These are phyloP conservation scores for Aproaerema taeniolella DNA, from an alignment of 2,888 invertebrate genomes.

Conservation along the genomic window DNA sequence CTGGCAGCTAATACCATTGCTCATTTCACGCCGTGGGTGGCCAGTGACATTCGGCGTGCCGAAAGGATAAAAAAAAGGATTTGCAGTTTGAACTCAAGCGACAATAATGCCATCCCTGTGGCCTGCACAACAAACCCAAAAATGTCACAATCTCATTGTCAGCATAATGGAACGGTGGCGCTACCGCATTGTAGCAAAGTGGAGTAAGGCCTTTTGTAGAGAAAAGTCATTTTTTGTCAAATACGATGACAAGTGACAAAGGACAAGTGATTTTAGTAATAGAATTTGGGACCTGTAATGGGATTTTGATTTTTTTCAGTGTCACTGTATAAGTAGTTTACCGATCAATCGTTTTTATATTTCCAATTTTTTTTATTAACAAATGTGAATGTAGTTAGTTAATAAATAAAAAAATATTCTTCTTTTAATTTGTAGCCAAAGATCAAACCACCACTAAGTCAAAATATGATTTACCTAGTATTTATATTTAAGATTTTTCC, in stretches of 20 bases:
- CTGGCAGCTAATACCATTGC: constrained; percentile 39
- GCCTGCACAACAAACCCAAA: constrained; percentile 41
- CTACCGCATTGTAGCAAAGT: constrained; percentile 54
- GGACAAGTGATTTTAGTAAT: constrained; percentile 41
- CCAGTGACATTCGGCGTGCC: constrained; percentile 27
- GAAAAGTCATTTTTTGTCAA: constrained; percentile 57
- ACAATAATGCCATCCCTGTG: constrained; percentile 48
- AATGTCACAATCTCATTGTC: constrained; percentile 60
- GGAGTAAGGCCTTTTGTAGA: constrained; percentile 37
- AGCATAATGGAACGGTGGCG: constrained; percentile 58
- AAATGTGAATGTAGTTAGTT: too few relatives aligned
- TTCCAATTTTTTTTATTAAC: too few relatives aligned
- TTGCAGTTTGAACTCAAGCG: constrained; percentile 30
- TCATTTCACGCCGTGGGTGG: constrained; percentile 58
- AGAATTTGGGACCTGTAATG: constrained; percentile 30
- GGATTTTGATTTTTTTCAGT: constrained; percentile 24
- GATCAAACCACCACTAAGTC: too few relatives aligned
- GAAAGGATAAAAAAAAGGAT: constrained; percentile 20
- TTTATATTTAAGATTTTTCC: too few relatives aligned
- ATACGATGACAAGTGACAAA: constrained; percentile 45
- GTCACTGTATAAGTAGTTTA: too few relatives aligned
- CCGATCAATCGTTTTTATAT: too few relatives aligned
- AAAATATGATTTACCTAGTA: too few relatives aligned
- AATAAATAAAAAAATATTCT: too few relatives aligned
- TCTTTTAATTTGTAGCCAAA: too few relatives aligned